These are phyloP conservation scores for Laodelphax striatellus DNA, from an alignment of 1,140 invertebrate genomes.

Conservation along the genomic window DNA sequence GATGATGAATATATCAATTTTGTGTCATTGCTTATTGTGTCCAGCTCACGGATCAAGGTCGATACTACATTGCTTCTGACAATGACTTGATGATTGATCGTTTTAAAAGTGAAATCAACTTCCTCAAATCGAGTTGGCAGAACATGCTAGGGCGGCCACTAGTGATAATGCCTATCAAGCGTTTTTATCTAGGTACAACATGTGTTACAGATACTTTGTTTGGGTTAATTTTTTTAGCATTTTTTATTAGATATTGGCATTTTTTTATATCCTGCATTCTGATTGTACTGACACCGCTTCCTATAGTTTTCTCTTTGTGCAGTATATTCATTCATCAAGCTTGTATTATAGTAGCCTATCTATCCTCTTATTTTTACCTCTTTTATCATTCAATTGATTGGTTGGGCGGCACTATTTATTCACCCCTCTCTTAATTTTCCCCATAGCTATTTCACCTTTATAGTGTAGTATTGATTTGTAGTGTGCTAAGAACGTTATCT, in stretches of 20 bases:
- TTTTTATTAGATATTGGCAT: neutral
- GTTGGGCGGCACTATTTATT: too few species aligned
- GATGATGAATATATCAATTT: too few species aligned
- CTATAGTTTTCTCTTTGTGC: too few species aligned
- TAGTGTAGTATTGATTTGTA: too few species aligned
- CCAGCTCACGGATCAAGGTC: conserved; percentile 90
- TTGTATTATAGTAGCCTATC: too few species aligned
- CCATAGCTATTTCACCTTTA: too few species aligned
- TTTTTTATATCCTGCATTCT: neutral
- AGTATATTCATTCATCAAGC: too few species aligned
- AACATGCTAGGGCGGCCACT: conserved; percentile 84
- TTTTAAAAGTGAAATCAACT: conserved; percentile 91
- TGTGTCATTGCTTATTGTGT: conserved; percentile 14
- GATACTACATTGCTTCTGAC: conserved; percentile 94
- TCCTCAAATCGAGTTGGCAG: conserved; percentile 92
- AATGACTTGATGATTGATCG: conserved; percentile 94
- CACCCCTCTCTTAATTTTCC: too few species aligned
- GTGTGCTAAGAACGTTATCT: too few species aligned
- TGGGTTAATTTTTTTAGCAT: neutral
- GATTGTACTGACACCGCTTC: too few species aligned
- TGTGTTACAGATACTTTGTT: neutral
- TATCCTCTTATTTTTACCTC: too few species aligned
- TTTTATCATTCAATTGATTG: too few species aligned
- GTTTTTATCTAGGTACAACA: conserved; percentile 78
- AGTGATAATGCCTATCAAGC: conserved; percentile 77